phyloP scores from a whole-genome alignment of 2,888 invertebrate genomes.

The Vandiemenella viatica region DNA sequence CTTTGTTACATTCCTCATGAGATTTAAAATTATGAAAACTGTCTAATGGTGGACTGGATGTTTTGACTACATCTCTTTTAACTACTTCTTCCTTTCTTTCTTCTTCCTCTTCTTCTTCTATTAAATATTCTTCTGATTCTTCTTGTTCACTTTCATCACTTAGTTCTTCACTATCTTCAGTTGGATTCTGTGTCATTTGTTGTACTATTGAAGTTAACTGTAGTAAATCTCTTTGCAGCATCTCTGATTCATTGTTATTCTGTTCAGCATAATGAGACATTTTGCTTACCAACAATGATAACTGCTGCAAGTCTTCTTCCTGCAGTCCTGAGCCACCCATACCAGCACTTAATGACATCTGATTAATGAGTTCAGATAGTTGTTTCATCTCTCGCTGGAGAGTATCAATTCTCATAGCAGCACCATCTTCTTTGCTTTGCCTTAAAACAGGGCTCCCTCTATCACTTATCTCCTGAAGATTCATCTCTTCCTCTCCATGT shows the following conservation, averaged over 20 bases:
- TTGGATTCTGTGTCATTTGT: not conserved
- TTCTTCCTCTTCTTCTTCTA: constrained; percentile 15
- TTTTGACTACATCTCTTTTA: constrained; percentile 20
- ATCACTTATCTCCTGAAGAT: not conserved
- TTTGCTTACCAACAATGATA: not conserved
- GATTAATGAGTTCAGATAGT: not conserved
- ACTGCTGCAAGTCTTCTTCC: not conserved
- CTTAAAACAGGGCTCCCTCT: not conserved
- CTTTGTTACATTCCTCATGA: too few species aligned
- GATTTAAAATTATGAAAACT: too few species aligned
- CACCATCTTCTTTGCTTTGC: not conserved
- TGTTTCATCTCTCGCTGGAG: not conserved
- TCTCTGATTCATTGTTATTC: not conserved
- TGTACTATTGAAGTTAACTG: not conserved
- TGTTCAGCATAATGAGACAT: not conserved
- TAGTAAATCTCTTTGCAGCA: not conserved
- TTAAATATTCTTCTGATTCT: constrained; percentile 11
- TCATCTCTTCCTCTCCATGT: not conserved
- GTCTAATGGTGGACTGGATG: too few species aligned
- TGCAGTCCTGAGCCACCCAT: not conserved
- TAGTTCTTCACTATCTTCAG: not conserved
- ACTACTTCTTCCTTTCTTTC: constrained; percentile 21
- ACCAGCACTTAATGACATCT: not conserved
- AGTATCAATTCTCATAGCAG: not conserved
- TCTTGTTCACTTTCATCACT: constrained; percentile 25